Evolutionary conservation across 2,113 vertebrate species (phyloP), one percentile per base, ranked within the genome.

Genomic region (Tachycineta bicolor): DNA sequence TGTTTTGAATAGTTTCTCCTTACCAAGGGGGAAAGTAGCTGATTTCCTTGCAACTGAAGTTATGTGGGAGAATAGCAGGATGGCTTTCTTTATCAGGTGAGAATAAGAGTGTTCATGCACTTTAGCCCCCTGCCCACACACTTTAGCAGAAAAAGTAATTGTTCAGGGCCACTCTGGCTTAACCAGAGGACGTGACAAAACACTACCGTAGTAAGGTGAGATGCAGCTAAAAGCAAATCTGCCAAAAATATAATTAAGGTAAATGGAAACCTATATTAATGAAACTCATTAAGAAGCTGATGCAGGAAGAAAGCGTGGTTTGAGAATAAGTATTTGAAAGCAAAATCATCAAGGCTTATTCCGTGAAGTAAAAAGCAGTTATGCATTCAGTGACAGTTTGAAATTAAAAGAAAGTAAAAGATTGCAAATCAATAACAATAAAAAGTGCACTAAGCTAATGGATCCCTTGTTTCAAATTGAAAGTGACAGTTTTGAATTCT

Each of bases 371-470:
- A 83, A 87, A 84, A 83, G 11, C 78, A 70, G 37, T 85, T 91
- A 73, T 47, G 19, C 62, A 37, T 82, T 65, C 55, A 71, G 37
- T 90, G 80, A 73, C 53, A 82, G 52, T 64, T 93, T 67, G 60
- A 90, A 96, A 97, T 94, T 85, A 97, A 94, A 91, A 84, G 83
- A 41, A 94, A 94, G 53, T 78, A 90, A 97, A 95, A 63, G 76
- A 94, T 53, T 96, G 90, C 91, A 91, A 97, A 97, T 97, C 97
- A 95, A 96, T 97, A 97, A 94, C 64, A 96, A 90, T 97, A 94
- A 96, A 97, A 88, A 86, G 83, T 53, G 52, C 60, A 94, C 77
- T 93, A 88, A 96, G 81, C 84, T 97, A 97, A 98, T 97, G 90
- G 91, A 87, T 94, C 84, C 80, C 95, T 93, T 90, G 95, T 95